A percentile compares a stretch with the other conserved stretches of the same genome.
Conservation (phyloP, 2,797 vertebrate species). For the Sebastes glaucus region DNA sequence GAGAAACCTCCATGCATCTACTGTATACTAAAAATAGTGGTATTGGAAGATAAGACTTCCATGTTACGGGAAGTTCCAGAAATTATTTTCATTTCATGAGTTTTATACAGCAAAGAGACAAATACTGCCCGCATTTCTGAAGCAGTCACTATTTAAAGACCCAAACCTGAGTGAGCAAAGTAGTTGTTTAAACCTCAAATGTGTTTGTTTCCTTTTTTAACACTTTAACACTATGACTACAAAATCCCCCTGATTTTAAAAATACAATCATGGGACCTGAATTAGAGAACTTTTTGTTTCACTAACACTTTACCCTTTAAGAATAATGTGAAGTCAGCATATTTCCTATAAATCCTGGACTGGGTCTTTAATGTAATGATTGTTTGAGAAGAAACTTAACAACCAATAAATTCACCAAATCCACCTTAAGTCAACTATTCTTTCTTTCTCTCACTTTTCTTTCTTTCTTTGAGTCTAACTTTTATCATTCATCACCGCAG, state of each 20-base stretch:
- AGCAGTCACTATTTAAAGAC: slow-evolving; percentile 70
- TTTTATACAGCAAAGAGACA: slow-evolving; percentile 60
- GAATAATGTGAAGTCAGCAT: neutral
- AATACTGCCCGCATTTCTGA: slow-evolving; percentile 50
- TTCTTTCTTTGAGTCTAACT: slow-evolving; percentile 60
- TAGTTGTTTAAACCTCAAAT: neutral
- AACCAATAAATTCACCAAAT: slow-evolving; percentile 62
- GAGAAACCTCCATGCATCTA: neutral
- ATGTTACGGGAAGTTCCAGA: slow-evolving; percentile 31
- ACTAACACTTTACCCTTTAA: neutral
- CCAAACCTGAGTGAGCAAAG: slow-evolving; percentile 13
- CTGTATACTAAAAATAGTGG: neutral
- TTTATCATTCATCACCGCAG: slow-evolving; percentile 67
- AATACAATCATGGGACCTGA: neutral
- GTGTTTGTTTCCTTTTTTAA: neutral
- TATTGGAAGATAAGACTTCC: neutral
- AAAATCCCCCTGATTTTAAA: neutral
- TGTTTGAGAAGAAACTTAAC: slow-evolving; percentile 56
- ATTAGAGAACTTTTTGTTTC: neutral
- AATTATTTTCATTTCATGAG: slow-evolving; percentile 78
- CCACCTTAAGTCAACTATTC: slow-evolving; percentile 50
- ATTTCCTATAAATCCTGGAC: neutral
- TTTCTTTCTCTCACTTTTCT: slow-evolving; percentile 31
- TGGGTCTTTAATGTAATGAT: slow-evolving; percentile 64
- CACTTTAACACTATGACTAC: neutral